A percentile compares a stretch with the other conserved stretches of the same genome.
Conservation (phyloP, 2,797 vertebrate species). For the Silurus aristotelis region DNA sequence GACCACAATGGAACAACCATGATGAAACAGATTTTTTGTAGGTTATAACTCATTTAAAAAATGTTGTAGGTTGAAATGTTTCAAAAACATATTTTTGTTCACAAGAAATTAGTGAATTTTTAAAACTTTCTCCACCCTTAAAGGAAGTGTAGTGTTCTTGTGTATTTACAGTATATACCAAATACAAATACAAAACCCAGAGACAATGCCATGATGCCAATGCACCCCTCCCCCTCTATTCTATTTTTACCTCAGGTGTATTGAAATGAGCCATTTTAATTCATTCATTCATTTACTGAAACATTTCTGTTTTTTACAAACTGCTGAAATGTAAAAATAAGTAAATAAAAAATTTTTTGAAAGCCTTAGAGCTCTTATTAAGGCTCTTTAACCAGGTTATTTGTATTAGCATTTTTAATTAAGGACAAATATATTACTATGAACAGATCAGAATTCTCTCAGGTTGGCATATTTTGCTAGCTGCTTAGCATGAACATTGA, state of each 20-base stretch:
- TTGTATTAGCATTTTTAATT: neutral
- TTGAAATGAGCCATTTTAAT: neutral
- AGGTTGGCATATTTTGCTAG: constrained; percentile 3
- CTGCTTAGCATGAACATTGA: neutral
- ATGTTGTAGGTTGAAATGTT: neutral
- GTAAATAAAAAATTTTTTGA: no score
- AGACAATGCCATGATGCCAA: neutral
- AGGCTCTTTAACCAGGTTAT: neutral
- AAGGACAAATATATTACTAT: no score
- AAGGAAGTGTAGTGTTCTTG: neutral
- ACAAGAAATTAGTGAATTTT: neutral
- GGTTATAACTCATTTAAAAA: neutral
- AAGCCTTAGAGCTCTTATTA: neutral
- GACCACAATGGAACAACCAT: neutral
- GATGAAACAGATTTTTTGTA: neutral
- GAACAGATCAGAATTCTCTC: neutral
- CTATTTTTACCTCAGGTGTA: neutral
- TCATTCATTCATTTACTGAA: no score
- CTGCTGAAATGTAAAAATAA: neutral
- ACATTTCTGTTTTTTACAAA: neutral
- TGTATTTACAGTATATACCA: no score
- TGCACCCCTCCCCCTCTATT: neutral
- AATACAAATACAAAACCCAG: neutral
- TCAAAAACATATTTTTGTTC: neutral
- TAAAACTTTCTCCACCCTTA: neutral